phyloP scores from a whole-genome alignment of 2,113 vertebrate species.

The Lycaon pictus region DNA sequence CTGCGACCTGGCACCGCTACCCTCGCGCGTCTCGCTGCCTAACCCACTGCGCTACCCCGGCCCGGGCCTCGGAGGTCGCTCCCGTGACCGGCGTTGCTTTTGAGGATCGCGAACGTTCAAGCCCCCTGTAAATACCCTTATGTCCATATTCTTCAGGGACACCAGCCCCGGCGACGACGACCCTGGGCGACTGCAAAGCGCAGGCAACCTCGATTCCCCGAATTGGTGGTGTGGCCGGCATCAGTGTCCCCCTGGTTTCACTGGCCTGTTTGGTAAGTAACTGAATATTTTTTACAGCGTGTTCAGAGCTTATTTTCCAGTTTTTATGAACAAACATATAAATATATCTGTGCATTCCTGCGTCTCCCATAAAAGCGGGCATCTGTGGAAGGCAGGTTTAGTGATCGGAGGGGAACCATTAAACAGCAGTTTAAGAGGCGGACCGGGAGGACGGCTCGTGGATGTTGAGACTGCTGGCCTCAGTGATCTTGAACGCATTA shows the following conservation, averaged over 20 bases:
- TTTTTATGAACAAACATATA: constrained; percentile 86
- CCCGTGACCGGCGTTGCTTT: background rate
- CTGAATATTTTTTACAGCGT: constrained; percentile 86
- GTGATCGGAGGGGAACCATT: constrained; percentile 84
- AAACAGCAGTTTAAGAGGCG: constrained; percentile 81
- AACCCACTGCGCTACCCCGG: background rate
- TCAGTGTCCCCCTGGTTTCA: constrained; percentile 65
- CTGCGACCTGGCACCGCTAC: background rate
- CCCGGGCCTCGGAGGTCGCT: background rate
- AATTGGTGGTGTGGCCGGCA: constrained; percentile 25
- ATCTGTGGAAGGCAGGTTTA: constrained; percentile 82
- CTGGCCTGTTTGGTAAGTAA: constrained; percentile 87
- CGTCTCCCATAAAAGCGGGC: constrained; percentile 79
- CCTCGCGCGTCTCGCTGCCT: background rate
- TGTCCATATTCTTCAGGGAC: constrained; percentile 51
- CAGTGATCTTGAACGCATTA: constrained; percentile 70
- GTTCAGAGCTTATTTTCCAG: constrained; percentile 85
- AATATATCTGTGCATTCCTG: constrained; percentile 80
- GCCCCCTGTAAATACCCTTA: background rate
- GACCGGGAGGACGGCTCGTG: constrained; percentile 76
- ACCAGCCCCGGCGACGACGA: constrained; percentile 24
- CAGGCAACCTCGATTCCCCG: constrained; percentile 51
- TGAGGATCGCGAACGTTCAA: background rate
- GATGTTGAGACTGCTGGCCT: constrained; percentile 78
- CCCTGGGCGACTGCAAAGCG: constrained; percentile 22